These are phyloP conservation scores for Acanthosepion pharaonis DNA, from an alignment of 2,888 invertebrate genomes.

Conservation along the genomic window DNA sequence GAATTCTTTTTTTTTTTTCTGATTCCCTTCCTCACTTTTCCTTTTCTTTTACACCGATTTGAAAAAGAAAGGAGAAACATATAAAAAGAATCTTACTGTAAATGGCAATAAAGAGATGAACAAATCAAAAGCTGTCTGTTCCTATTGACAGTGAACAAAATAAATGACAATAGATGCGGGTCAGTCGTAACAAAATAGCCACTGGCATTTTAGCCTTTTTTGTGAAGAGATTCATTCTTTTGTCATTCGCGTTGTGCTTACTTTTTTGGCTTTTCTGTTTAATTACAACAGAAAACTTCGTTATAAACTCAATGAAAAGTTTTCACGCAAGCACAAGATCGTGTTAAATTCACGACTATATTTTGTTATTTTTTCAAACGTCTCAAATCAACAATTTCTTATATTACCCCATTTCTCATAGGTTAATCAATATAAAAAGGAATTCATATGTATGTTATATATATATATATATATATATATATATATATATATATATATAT, in stretches of 20 bases:
- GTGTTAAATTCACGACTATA: no score
- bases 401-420: no score
- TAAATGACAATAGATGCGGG: slow-evolving; percentile 8
- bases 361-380: no score
- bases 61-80: background rate
- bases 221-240: background rate
- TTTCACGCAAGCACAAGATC: no score
- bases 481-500: no score
- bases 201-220: background rate
- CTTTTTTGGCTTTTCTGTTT: background rate
- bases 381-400: no score
- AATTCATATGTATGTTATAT: no score
- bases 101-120: background rate
- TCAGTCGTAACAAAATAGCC: background rate
- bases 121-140: background rate
- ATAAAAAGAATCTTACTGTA: background rate
- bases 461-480: no score
- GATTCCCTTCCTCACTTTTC: background rate
- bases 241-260: background rate
- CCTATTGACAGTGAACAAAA: background rate
- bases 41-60: background rate
- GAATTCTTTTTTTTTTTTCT: background rate
- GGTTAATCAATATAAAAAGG: no score
- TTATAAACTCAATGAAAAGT: no score
- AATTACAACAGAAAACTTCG: no score